Evolutionary conservation across 2,797 vertebrate species (phyloP), one percentile per base, ranked within the genome.

Genomic region (Pseudochirops corinnae): DNA sequence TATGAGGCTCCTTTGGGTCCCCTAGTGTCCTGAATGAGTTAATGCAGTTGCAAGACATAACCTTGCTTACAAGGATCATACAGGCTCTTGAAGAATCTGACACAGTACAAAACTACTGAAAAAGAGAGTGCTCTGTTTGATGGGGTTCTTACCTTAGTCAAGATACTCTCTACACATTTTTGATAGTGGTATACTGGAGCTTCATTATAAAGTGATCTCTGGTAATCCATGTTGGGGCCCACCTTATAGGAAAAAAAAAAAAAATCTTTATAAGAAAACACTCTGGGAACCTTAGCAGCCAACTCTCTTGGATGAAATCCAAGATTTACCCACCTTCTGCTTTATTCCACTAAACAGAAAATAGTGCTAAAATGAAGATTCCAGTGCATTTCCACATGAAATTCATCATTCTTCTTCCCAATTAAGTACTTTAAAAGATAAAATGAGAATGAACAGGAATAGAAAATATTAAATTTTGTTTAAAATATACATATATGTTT

Each of bases 241-340:
- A 60, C 33, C 5, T 9, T 16, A 21, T 5, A 26, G 39, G 74
- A 4, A 5, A 50, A 74, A 74, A 5, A 50, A 74, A 74, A 74
- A 82, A 87, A 26, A 26, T 82, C 21, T 87, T 26, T 87, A 87
- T 46, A 46, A 26, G 93, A 33, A n/a, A 56, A 95, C 31, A 55
- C 56, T 91, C 55, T 1, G 31, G 57, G 95, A 93, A 90, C 29
- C 24, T 87, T 26, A 95, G n/a, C 67, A 96, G 91, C 24, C 91
- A 95, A 57, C 1, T 21, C 33, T 24, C 92, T 52, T 16, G 33
- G 60, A 91, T 92, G 55, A 91, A 92, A 46, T 10, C 56, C 92
- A 60, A 91, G 56, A 9, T 87, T 16, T 55, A 39, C 91, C 39
- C 56, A 10, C 50, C 31, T 93, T 90, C 92, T 82, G n/a, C 67